phyloP scores from a whole-genome alignment of 2,113 vertebrate species.

The Gnathonemus longibarbis region DNA sequence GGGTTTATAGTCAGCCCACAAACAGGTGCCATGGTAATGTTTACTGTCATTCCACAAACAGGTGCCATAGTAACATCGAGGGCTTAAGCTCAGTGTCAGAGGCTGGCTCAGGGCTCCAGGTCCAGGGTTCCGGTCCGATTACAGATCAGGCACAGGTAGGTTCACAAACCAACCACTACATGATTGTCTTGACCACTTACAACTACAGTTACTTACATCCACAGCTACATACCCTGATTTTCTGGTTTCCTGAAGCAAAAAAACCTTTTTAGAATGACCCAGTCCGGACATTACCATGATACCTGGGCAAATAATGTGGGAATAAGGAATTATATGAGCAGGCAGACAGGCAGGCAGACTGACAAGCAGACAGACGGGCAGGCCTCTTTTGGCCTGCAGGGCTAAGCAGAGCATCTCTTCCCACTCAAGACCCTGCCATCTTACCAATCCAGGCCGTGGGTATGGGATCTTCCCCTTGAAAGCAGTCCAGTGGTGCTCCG shows the following conservation, averaged over 20 bases:
- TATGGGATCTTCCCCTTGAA: conserved; percentile 88
- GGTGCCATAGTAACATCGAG: not conserved
- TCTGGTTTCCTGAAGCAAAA: not conserved
- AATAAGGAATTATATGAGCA: not conserved
- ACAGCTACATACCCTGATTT: not conserved
- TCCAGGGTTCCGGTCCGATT: not conserved
- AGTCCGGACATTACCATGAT: not conserved
- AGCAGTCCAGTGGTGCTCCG: conserved; percentile 76
- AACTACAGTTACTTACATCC: not conserved
- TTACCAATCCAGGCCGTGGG: conserved; percentile 91
- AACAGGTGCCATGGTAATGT: not conserved
- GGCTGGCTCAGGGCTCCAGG: not conserved
- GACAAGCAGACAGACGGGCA: too few species aligned
- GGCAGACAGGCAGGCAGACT: too few species aligned
- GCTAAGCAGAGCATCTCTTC: not conserved
- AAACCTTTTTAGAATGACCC: not conserved
- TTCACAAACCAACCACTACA: not conserved
- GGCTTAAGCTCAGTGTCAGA: not conserved
- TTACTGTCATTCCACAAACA: not conserved
- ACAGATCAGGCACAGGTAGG: not conserved
- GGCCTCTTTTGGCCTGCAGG: too few species aligned
- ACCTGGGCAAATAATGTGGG: not conserved
- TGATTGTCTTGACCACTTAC: not conserved
- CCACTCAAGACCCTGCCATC: conserved; percentile 34
- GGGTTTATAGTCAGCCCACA: not conserved